Evolutionary conservation across 2,113 vertebrate species (phyloP).

Genomic region (Chaetura pelagica): DNA sequence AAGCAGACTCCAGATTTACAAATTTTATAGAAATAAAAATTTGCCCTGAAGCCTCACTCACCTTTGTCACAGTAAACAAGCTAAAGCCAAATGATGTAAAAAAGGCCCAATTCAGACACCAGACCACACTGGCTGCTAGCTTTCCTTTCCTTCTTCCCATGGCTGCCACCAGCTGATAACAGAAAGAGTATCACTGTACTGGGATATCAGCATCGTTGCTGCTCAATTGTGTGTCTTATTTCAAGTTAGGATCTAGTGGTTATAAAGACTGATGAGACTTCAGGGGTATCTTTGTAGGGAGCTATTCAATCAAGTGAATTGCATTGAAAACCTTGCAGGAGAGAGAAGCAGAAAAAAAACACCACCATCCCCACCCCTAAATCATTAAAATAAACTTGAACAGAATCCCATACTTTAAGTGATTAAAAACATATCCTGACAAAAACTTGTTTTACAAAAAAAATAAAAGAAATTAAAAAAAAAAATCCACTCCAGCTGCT

Average conservation of each 20-base stretch:
- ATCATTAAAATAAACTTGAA: not conserved
- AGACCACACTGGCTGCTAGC: not conserved
- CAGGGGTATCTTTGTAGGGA: not conserved
- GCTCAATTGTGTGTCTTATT: not conserved
- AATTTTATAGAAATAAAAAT: not conserved
- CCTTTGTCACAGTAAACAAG: not conserved
- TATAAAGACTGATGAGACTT: not conserved
- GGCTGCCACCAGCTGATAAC: not conserved
- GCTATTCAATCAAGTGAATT: too few relatives aligned
- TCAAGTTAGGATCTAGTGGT: not conserved
- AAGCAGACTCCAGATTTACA: not conserved
- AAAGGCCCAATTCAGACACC: not conserved
- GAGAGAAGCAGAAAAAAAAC: not conserved
- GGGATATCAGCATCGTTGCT: not conserved
- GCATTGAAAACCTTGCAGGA: too few relatives aligned
- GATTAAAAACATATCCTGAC: not conserved
- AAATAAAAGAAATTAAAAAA: not conserved
- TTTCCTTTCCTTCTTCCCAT: not conserved
- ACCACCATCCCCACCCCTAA: not conserved
- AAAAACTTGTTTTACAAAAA: not conserved
- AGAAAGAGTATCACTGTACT: not conserved
- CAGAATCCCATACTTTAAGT: not conserved
- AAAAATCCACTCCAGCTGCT: not conserved
- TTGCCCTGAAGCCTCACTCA: not conserved
- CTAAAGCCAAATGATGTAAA: not conserved